These are phyloP conservation scores for Rhinatrema bivittatum DNA, from an alignment of 2,797 vertebrate species.

Conservation along the genomic window DNA sequence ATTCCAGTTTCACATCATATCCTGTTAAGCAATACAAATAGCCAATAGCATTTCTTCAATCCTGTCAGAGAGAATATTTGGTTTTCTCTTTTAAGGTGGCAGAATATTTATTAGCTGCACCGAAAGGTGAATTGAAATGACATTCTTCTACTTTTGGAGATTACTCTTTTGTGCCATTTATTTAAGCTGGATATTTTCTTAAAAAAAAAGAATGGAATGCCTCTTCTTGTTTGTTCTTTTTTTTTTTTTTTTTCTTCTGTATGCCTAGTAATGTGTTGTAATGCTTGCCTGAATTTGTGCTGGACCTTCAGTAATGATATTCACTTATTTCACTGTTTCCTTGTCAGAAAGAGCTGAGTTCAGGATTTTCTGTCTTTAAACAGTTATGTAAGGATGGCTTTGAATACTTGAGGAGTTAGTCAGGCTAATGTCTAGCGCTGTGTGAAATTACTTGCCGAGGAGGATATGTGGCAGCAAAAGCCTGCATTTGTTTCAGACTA, in stretches of 20 bases:
- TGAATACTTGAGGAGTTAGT: background rate
- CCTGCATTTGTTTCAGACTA: too few relatives aligned
- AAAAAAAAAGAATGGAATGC: conserved; percentile 4
- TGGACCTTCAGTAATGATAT: conserved; percentile 4
- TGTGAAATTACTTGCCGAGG: fast-evolving
- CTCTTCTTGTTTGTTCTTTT: background rate
- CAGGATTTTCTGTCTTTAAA: background rate
- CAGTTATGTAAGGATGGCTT: background rate
- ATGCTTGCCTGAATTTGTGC: conserved; percentile 1
- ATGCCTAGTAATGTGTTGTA: conserved; percentile 1
- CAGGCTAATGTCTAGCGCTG: background rate
- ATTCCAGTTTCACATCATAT: conserved; percentile 7
- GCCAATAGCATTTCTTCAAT: conserved; percentile 14
- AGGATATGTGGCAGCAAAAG: too few relatives aligned
- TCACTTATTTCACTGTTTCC: conserved; percentile 3
- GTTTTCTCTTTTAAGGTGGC: conserved; percentile 12
- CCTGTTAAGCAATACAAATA: conserved; percentile 8
- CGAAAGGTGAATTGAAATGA: background rate
- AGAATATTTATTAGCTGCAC: conserved; percentile 5
- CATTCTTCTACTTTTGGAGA: background rate
- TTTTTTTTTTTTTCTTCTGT: too few relatives aligned
- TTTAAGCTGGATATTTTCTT: background rate
- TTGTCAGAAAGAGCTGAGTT: conserved; percentile 1
- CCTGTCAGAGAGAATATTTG: conserved; percentile 18
- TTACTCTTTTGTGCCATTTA: background rate